Percentiles rank a stretch among this genome's conserved stretches.
phyloP scores from a whole-genome alignment of 2,113 vertebrate species.

The Ceyx melanurus region DNA sequence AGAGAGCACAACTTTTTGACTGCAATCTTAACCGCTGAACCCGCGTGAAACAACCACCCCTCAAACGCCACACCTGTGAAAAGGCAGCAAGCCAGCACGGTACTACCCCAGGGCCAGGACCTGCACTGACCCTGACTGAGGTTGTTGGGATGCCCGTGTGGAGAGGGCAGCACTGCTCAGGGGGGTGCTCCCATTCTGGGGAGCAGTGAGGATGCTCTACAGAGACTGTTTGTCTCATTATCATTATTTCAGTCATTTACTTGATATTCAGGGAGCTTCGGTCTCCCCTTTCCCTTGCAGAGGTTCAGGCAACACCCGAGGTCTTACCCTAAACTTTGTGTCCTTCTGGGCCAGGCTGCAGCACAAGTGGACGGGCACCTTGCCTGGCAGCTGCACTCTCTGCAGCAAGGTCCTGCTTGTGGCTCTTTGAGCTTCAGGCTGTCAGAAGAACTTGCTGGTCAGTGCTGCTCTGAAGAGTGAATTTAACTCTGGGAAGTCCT shows the following conservation, averaged over 20 bases:
- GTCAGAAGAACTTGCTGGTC: neutral
- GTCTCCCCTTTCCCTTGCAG: neutral
- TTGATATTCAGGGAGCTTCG: neutral
- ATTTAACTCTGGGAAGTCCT: neutral
- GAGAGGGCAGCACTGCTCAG: neutral
- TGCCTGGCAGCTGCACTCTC: neutral
- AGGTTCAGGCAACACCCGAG: neutral
- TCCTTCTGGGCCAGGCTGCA: neutral
- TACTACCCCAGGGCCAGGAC: neutral
- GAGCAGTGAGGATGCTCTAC: neutral
- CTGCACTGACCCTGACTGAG: neutral
- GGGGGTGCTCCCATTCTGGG: neutral
- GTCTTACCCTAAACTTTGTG: neutral
- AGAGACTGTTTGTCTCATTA: neutral
- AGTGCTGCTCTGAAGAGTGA: neutral
- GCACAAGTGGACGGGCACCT: rapidly evolving
- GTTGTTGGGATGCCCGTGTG: neutral
- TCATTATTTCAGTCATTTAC: neutral
- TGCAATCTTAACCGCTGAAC: too few species aligned
- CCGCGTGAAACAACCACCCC: too few species aligned
- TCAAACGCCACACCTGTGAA: too few species aligned
- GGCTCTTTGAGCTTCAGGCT: neutral
- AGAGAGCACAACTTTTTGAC: too few species aligned
- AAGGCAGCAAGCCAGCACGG: too few species aligned
- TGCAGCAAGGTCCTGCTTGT: neutral